These are phyloP conservation scores for Eriosoma lanigerum DNA, from an alignment of 1,140 invertebrate genomes.

Conservation along the genomic window DNA sequence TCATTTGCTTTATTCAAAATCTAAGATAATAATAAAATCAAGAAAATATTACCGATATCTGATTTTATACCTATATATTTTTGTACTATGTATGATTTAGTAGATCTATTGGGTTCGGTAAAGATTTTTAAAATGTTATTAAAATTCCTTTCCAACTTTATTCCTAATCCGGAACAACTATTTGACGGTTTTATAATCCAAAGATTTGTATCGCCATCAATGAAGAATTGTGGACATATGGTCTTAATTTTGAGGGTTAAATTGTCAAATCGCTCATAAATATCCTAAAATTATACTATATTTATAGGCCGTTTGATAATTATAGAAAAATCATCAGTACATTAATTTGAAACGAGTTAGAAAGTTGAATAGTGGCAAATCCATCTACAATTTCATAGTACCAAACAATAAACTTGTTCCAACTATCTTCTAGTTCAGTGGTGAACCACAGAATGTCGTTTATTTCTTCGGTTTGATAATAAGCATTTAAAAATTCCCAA, in stretches of 20 bases:
- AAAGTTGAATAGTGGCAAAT: background rate
- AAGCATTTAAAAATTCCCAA: slow-evolving; percentile 23
- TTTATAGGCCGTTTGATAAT: background rate
- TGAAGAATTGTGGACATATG: background rate
- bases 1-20: no score
- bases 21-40: no score
- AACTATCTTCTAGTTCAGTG: background rate
- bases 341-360: slow-evolving; percentile 24
- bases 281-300: background rate
- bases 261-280: background rate
- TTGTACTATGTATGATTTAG: background rate
- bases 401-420: slow-evolving; percentile 16
- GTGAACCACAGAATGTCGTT: slow-evolving; percentile 10
- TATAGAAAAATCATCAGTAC: background rate
- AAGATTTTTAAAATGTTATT: background rate
- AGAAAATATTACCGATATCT: no score
- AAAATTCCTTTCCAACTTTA: background rate
- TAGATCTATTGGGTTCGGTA: background rate
- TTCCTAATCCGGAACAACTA: slow-evolving; percentile 16
- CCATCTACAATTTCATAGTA: slow-evolving; percentile 9
- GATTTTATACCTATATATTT: slow-evolving; percentile 30
- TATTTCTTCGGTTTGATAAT: background rate
- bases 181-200: slow-evolving; percentile 14
- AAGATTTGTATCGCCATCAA: slow-evolving; percentile 5
- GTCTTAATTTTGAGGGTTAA: background rate